Evolutionary conservation across 2,888 invertebrate species (phyloP), one percentile per base, ranked within the genome.

Genomic region (Melinopterus prodromus): DNA sequence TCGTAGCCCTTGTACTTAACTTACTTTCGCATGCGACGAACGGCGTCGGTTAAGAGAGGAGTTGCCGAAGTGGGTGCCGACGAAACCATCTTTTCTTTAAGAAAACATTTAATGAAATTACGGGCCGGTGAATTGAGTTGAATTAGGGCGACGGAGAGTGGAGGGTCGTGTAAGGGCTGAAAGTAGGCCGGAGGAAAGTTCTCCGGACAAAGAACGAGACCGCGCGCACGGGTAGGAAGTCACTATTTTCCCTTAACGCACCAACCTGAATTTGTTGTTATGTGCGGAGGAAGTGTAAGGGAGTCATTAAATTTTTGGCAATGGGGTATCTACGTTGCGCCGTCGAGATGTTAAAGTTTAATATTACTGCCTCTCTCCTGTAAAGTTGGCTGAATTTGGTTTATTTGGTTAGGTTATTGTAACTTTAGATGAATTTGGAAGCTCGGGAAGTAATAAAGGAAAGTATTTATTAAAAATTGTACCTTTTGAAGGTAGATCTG

Each of bases 61-160:
- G 69, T 78, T 78, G 77, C 78, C 81, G 76, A 79, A 82, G 77
- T 78, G 71, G 78, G 79, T 79, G 82, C 81, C 74, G 77, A 76
- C 76, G 12, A 53, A 12, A 78, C 81, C 77, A 78, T 83, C 82
- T 81, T 76, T 80, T 53, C 80, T 79, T 80, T 80, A 83, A 82
- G 84, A 83, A 84, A 84, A 84, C 85, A 82, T 84, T 84, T 85
- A 85, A 85, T 85, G 82, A 84, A 84, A 85, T 85, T 85, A 85
- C 83, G 83, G 53, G 81, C 82, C 83, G 83, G 82, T 84, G 84
- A 84, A 83, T 84, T 82, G 84, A 82, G 83, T 83, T 83, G 83
- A 84, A 85, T 85, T 84, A 84, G 83, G 83, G 81, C 82, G 83
- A 82, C 82, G 82, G 75, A 76, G 78, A 71, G 71, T 74, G 15